Evolutionary conservation across 2,113 vertebrate genomes (phyloP), one percentile per base, ranked within the genome.

Genomic region (Malurus alboscapulatus): DNA sequence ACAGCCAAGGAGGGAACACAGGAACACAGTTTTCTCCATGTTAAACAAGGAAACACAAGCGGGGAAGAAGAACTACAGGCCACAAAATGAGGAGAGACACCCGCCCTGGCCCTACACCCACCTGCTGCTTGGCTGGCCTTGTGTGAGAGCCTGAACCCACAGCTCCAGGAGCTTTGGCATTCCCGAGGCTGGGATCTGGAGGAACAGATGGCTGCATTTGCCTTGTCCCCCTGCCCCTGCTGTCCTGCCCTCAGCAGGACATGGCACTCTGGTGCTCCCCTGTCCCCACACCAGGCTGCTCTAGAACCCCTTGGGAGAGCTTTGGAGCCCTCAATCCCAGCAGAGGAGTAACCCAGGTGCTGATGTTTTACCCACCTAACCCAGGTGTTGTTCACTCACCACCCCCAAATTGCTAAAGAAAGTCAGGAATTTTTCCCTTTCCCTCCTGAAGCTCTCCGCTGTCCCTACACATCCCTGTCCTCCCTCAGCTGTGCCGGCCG

Each of bases 211-310:
- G 32, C n/a, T 34, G 4, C 7, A 2, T 9, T 7, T 13, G 17
- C 36, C 36, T 3, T 7, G 25, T 5, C 12, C 1, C 19, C 3
- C 42, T 55, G 57, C 16, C 6, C 14, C 40, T 34, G 7, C 2
- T 14, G 17, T 4, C 25, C 5, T 12, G 7, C 4, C 17, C 58
- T 6, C 27, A 44, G 18, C 50, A 50, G 50, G 17, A 34, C 36
- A 19, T 1, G 10, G 25, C 57, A 44, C 15, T 2, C 1, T 0
- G 0, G 32, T n/a, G n/a, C 14, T 51, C 40, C 55, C 32, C 19
- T 15, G 14, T 44, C 51, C 67, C 44, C 34, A 3, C 29, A 2
- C 12, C 54, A 5, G 18, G 10, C 55, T 67, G 53, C 16, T 11
- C 38, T 2, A 7, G 50, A 25, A 6, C 58, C 6, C 42, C 21